phyloP scores from a whole-genome alignment of 1,140 invertebrate genomes.

The Theocolax elegans region DNA sequence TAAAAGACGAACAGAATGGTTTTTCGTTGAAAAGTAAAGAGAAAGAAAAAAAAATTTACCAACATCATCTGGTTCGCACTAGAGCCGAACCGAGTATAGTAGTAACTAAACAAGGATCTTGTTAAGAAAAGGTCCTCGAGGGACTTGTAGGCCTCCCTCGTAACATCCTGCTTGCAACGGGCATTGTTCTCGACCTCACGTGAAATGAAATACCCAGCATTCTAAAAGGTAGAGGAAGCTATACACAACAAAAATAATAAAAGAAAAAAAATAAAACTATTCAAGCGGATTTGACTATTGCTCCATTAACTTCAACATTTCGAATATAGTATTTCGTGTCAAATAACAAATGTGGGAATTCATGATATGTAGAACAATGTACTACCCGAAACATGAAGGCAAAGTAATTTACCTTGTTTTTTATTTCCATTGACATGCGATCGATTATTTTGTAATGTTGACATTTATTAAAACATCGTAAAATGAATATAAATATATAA shows the following conservation, averaged over 20 bases:
- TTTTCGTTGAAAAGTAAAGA: not conserved
- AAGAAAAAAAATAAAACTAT: not conserved
- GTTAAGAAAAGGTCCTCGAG: not conserved
- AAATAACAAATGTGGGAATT: conserved; percentile 11
- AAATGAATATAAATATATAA: too few relatives aligned
- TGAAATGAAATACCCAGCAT: conserved; percentile 17
- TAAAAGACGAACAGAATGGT: not conserved
- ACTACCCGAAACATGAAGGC: too few relatives aligned
- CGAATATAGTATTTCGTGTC: not conserved
- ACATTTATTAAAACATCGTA: too few relatives aligned
- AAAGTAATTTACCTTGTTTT: too few relatives aligned
- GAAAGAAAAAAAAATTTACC: not conserved
- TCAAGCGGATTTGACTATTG: not conserved
- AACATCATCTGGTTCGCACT: conserved; percentile 22
- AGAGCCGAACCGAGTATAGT: not conserved
- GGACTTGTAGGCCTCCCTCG: not conserved
- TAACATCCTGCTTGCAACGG: conserved; percentile 5
- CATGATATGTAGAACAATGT: conserved; percentile 6
- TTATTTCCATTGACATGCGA: too few relatives aligned
- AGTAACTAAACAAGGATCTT: conserved; percentile 27
- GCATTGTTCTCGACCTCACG: conserved; percentile 24
- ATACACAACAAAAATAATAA: not conserved
- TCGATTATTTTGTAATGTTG: too few relatives aligned
- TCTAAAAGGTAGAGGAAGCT: not conserved
- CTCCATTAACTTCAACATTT: conserved; percentile 1